Conservation (phyloP, 2,888 invertebrate genomes). For the Chymomyza amoena region DNA sequence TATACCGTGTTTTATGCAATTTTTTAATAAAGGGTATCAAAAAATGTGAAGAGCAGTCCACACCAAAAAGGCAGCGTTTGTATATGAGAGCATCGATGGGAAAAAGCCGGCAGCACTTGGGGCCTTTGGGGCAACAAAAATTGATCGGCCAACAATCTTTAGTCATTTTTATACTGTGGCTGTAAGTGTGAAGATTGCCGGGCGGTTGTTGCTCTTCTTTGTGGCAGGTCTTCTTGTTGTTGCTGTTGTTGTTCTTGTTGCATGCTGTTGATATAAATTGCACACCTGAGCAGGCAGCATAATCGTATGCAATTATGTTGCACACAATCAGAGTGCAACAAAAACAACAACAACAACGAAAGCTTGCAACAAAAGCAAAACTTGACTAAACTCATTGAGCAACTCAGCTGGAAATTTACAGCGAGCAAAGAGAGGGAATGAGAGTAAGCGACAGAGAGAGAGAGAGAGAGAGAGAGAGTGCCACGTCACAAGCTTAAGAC, state of each 20-base stretch:
- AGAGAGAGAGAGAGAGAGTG: neutral
- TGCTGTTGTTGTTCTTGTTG: constrained; percentile 19
- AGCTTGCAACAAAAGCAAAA: constrained; percentile 37
- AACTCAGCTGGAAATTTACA: constrained; percentile 63
- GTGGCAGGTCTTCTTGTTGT: constrained; percentile 10
- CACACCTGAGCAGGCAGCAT: constrained; percentile 78
- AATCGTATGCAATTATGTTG: constrained; percentile 79
- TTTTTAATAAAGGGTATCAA: constrained; percentile 30
- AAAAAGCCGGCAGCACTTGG: neutral
- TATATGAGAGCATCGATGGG: neutral
- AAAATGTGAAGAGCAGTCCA: constrained; percentile 16
- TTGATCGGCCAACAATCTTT: neutral
- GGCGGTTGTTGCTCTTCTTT: constrained; percentile 22
- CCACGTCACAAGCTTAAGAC: neutral
- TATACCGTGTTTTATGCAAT: constrained; percentile 17
- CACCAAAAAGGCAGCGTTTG: constrained; percentile 1
- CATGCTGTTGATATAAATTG: constrained; percentile 68
- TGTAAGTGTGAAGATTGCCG: constrained; percentile 41
- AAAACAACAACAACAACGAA: constrained; percentile 44
- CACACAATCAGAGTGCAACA: constrained; percentile 73
- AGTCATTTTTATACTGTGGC: neutral
- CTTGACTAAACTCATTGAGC: constrained; percentile 44
- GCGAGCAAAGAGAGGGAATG: constrained; percentile 2
- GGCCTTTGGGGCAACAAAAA: neutral
- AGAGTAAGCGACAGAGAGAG: neutral